Evolutionary conservation across 2,888 invertebrate genomes (phyloP).

Genomic region (Apeira syringaria): DNA sequence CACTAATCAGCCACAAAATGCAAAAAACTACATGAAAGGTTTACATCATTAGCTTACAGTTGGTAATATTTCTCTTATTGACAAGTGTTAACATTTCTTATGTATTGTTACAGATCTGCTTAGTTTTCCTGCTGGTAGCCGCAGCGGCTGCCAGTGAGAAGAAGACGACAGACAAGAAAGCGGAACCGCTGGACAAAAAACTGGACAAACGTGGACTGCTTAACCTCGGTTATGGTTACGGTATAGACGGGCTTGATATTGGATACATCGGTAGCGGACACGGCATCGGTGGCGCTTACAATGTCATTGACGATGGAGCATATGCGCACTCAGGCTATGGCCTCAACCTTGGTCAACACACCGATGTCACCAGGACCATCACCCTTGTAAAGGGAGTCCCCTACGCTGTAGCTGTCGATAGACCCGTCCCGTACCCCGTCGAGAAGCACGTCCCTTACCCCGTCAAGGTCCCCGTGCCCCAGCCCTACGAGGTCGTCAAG

Average conservation of each 20-base stretch:
- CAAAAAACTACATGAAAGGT: background rate
- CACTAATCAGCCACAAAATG: background rate
- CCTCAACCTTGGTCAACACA: slow-evolving; percentile 67
- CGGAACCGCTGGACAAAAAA: slow-evolving; percentile 88
- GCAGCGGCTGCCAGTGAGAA: slow-evolving; percentile 88
- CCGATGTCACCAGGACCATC: slow-evolving; percentile 85
- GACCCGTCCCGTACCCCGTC: slow-evolving; percentile 85
- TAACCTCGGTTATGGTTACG: slow-evolving; percentile 91
- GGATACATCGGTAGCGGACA: slow-evolving; percentile 88
- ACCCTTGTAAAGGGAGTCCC: slow-evolving; percentile 87
- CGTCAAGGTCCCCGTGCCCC: slow-evolving; percentile 87
- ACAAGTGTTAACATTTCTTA: slow-evolving; percentile 1
- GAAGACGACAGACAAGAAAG: slow-evolving; percentile 82
- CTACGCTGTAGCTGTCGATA: slow-evolving; percentile 86
- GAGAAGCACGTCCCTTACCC: slow-evolving; percentile 87
- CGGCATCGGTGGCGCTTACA: slow-evolving; percentile 81
- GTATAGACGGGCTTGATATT: slow-evolving; percentile 88
- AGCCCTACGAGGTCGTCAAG: slow-evolving; percentile 88
- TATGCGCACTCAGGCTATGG: slow-evolving; percentile 46
- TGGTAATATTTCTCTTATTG: background rate
- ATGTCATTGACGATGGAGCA: slow-evolving; percentile 58
- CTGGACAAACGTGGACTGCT: slow-evolving; percentile 92
- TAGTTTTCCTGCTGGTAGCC: slow-evolving; percentile 90
- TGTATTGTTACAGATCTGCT: slow-evolving; percentile 83
- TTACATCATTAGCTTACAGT: background rate